Evolutionary conservation across 2,113 vertebrate species (phyloP).

Genomic region (Coregonus clupeaformis): DNA sequence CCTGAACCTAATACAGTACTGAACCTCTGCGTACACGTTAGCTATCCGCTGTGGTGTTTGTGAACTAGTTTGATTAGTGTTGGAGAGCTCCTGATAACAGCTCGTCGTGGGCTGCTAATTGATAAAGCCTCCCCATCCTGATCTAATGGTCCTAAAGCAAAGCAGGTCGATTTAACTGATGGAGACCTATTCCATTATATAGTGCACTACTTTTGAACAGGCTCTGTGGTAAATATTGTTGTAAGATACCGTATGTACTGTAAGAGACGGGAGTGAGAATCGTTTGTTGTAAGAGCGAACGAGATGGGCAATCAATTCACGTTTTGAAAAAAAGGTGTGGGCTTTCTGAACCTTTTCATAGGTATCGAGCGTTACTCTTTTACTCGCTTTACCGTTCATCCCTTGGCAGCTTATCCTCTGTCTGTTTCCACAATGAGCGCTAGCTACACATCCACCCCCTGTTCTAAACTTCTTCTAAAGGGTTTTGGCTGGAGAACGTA

Average conservation of each 20-base stretch:
- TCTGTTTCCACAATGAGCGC: background rate
- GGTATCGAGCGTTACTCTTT: conserved; percentile 9
- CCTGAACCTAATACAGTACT: background rate
- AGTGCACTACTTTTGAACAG: no score
- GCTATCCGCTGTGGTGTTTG: no score
- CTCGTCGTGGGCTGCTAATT: background rate
- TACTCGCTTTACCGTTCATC: background rate
- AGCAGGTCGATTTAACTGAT: no score
- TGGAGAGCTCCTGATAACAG: conserved; percentile 12
- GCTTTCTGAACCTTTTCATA: background rate
- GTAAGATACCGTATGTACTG: background rate
- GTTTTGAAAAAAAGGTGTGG: background rate
- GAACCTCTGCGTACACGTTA: no score
- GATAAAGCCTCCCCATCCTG: background rate
- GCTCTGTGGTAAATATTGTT: no score
- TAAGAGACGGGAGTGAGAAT: background rate
- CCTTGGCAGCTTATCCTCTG: background rate
- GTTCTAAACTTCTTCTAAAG: conserved; percentile 8
- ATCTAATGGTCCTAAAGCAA: no score
- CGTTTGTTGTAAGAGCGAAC: background rate
- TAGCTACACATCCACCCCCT: conserved; percentile 1
- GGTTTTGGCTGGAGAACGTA: conserved; percentile 65
- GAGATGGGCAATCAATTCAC: background rate
- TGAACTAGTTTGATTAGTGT: conserved; percentile 10
- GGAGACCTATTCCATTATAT: no score